A percentile compares a stretch with the other conserved stretches of the same genome.
phyloP scores from a whole-genome alignment of 2,113 vertebrate genomes.

The Petaurus breviceps region DNA sequence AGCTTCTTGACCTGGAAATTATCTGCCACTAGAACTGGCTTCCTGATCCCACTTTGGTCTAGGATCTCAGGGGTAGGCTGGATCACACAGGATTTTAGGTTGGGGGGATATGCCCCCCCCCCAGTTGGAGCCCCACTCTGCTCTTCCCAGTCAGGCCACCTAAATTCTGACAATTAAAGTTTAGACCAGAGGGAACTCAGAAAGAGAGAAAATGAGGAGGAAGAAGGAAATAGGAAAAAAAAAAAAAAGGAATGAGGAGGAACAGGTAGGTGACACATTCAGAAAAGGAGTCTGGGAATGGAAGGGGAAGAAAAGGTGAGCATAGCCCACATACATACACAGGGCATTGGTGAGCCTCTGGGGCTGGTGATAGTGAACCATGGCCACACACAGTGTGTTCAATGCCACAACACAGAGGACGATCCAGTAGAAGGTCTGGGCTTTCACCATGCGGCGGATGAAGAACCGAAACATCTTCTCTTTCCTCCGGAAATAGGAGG shows the following conservation, averaged over 20 bases:
- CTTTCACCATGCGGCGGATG: constrained; percentile 96
- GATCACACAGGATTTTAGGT: neutral
- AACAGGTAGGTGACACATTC: neutral
- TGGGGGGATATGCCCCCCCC: no score
- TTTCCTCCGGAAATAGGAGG: constrained; percentile 94
- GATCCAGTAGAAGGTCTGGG: constrained; percentile 97
- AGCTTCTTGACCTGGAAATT: neutral
- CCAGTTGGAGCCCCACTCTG: neutral
- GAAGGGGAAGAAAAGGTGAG: neutral
- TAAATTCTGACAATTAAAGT: neutral
- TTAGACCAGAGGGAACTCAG: neutral
- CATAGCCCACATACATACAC: constrained; percentile 84
- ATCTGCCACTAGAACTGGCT: neutral
- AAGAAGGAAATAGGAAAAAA: neutral
- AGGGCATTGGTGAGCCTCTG: constrained; percentile 92
- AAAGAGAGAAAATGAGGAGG: no score
- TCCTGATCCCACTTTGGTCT: neutral
- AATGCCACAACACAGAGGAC: constrained; percentile 96
- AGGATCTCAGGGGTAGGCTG: neutral
- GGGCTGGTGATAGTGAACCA: constrained; percentile 97
- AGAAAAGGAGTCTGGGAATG: neutral
- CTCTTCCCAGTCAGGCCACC: neutral
- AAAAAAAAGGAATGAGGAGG: neutral
- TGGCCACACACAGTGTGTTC: constrained; percentile 96
- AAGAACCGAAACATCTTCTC: constrained; percentile 97